phyloP scores from a whole-genome alignment of 2,888 invertebrate genomes.

The Oxystoma pomonae region DNA sequence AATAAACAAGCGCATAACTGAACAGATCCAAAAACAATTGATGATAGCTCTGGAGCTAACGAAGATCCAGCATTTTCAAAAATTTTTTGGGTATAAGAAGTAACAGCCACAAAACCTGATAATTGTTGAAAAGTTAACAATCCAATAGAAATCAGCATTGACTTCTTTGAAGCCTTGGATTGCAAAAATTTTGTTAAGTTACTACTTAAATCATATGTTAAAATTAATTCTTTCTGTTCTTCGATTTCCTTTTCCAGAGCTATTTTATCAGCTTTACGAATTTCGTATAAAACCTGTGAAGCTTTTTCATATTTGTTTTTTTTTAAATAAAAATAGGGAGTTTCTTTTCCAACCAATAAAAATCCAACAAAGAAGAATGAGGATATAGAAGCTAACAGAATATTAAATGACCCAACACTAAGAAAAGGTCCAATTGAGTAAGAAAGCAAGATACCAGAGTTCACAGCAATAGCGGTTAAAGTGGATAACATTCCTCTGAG shows the following conservation, averaged over 20 bases:
- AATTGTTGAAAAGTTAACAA: background rate
- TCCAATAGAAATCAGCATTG: background rate
- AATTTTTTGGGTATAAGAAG: background rate
- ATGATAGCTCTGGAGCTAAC: background rate
- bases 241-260: conserved; percentile 61
- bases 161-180: background rate
- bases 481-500: conserved; percentile 81
- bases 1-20: background rate
- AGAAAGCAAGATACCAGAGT: conserved; percentile 62
- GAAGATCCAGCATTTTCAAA: background rate
- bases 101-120: background rate
- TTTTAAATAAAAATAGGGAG: conserved; percentile 66
- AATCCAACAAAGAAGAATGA: conserved; percentile 52
- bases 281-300: conserved; percentile 56
- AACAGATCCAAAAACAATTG: background rate
- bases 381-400: conserved; percentile 52
- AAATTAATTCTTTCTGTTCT: background rate
- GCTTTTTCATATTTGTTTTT: conserved; percentile 61
- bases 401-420: conserved; percentile 57
- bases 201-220: background rate
- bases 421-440: conserved; percentile 71
- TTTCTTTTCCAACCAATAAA: conserved; percentile 76
- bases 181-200: background rate
- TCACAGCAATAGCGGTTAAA: conserved; percentile 71
- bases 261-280: conserved; percentile 59